These are phyloP conservation scores for Lanius ludovicianus DNA, from an alignment of 2,113 vertebrate species.

Conservation along the genomic window DNA sequence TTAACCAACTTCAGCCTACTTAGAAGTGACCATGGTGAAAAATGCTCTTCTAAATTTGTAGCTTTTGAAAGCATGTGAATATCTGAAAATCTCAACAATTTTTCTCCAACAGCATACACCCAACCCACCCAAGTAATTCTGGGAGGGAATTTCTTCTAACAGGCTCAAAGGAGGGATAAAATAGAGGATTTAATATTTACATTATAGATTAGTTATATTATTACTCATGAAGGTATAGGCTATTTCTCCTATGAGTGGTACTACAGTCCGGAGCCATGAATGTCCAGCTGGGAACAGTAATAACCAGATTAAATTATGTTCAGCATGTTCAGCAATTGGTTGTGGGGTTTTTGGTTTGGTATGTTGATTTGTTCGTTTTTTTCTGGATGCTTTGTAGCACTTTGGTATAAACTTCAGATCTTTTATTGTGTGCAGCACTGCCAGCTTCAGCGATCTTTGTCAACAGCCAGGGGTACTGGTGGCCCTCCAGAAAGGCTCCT, in stretches of 20 bases:
- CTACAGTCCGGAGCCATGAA: background rate
- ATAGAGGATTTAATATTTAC: background rate
- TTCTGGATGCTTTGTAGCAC: background rate
- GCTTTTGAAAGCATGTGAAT: background rate
- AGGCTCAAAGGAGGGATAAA: background rate
- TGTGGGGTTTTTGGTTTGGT: background rate
- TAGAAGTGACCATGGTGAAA: background rate
- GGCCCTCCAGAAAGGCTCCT: background rate
- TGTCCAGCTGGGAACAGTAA: background rate
- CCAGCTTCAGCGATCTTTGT: background rate
- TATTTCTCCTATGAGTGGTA: background rate
- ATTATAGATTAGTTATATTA: background rate
- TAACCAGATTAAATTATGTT: background rate
- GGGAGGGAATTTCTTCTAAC: background rate
- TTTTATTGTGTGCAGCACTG: background rate
- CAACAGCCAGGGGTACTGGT: background rate
- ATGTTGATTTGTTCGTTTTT: background rate
- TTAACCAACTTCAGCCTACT: background rate
- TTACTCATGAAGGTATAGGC: background rate
- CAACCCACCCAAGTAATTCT: background rate
- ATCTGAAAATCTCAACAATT: background rate
- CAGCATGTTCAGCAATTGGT: background rate
- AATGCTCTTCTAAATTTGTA: background rate
- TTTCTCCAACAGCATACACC: background rate
- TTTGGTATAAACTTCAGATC: background rate